Evolutionary conservation across 1,140 invertebrate species (phyloP).

Genomic region (Amyelois transitella): DNA sequence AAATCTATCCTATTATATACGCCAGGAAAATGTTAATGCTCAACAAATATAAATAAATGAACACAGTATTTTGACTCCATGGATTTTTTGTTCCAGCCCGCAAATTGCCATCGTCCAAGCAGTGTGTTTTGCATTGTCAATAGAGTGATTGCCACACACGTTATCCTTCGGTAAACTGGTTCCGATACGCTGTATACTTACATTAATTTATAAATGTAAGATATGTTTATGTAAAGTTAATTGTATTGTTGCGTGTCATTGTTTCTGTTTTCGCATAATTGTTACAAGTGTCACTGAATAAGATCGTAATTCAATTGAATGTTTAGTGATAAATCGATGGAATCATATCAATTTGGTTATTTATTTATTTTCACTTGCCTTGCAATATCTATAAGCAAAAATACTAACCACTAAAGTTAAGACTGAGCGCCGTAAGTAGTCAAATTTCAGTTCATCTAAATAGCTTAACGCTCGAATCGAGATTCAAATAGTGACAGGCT

Average conservation of each 20-base stretch:
- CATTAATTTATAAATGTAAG: not conserved
- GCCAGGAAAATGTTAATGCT: too few species aligned
- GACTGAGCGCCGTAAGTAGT: not conserved
- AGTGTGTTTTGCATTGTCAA: slow-evolving; percentile 51
- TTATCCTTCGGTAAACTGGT: slow-evolving; percentile 20
- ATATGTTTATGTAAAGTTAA: not conserved
- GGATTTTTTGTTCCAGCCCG: slow-evolving; percentile 6
- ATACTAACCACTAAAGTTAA: too few species aligned
- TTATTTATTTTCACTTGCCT: not conserved
- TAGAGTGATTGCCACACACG: slow-evolving; percentile 49
- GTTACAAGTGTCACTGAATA: too few species aligned
- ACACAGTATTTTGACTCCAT: slow-evolving; percentile 13
- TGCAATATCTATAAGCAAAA: too few species aligned
- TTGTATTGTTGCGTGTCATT: not conserved
- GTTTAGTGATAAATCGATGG: too few species aligned
- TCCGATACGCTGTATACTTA: not conserved
- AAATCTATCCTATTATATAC: too few species aligned
- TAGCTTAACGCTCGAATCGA: too few species aligned
- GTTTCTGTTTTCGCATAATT: not conserved
- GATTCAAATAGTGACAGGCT: too few species aligned
- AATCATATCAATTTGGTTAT: too few species aligned
- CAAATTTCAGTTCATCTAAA: not conserved
- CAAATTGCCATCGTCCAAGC: slow-evolving; percentile 10
- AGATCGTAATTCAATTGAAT: too few species aligned
- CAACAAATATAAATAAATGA: too few species aligned